Conservation (phyloP, 2,797 vertebrate genomes). For the Prunella strophiata region DNA sequence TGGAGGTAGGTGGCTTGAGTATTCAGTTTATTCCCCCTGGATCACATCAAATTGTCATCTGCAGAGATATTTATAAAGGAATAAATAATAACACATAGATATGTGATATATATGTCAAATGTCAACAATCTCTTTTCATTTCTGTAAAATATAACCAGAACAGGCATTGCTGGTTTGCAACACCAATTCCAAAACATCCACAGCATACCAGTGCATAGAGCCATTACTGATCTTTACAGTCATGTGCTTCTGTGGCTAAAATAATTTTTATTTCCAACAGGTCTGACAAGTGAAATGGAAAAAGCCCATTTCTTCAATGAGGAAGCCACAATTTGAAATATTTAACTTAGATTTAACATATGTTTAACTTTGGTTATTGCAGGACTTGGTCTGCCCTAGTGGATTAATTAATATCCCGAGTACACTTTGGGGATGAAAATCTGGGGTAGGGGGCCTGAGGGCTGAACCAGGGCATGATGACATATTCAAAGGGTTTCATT, state of each 20-base stretch:
- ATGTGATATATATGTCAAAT: too few species aligned
- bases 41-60: neutral
- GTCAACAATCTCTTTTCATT: neutral
- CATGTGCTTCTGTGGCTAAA: neutral
- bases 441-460: fast-evolving
- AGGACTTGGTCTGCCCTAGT: neutral
- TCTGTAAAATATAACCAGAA: neutral
- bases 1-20: neutral
- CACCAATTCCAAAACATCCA: neutral
- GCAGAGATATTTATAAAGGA: neutral
- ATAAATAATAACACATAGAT: neutral
- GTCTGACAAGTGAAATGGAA: neutral
- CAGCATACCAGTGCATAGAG: fast-evolving
- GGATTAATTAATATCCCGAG: neutral
- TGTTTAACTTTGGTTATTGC: neutral
- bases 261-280: neutral
- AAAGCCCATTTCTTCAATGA: neutral
- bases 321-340: neutral
- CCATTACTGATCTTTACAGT: too few species aligned
- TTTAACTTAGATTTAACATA: neutral
- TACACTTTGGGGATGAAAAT: too few species aligned
- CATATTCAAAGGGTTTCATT: too few species aligned
- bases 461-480: fast-evolving
- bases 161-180: neutral
- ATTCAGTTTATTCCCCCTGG: neutral